These are phyloP conservation scores for Zootermopsis nevadensis DNA, from an alignment of 2,888 invertebrate genomes.

Conservation along the genomic window DNA sequence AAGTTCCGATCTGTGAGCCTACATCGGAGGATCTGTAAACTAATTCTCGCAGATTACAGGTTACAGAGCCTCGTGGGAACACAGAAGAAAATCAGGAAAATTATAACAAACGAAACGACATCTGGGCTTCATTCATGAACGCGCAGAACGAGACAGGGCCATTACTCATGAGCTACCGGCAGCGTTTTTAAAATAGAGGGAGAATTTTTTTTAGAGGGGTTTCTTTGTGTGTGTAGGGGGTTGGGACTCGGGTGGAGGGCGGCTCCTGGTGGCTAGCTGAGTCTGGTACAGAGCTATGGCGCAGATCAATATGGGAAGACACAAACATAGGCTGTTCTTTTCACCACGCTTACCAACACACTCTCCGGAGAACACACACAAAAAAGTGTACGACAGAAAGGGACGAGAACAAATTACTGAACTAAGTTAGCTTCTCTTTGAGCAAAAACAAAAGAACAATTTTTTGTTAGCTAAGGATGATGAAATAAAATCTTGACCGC, in stretches of 20 bases:
- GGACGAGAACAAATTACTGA: neutral
- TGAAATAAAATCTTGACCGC: neutral
- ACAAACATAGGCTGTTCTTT: slow-evolving; percentile 25
- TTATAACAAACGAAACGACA: neutral
- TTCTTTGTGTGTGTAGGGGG: slow-evolving; percentile 1
- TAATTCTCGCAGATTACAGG: no score
- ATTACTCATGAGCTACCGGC: neutral
- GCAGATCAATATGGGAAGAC: slow-evolving; percentile 27
- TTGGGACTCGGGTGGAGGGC: neutral
- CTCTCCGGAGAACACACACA: neutral
- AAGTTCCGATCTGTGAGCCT: no score
- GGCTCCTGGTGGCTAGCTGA: neutral
- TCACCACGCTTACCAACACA: slow-evolving; percentile 18
- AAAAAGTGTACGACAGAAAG: neutral
- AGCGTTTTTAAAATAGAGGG: neutral
- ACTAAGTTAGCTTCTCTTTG: slow-evolving; percentile 9
- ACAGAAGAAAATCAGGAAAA: neutral
- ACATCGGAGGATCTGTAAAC: no score
- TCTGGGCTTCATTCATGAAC: neutral
- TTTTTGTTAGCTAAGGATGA: slow-evolving; percentile 14
- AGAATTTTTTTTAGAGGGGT: neutral
- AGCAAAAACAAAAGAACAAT: neutral
- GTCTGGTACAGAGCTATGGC: neutral
- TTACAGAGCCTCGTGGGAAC: no score
- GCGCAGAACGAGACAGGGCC: neutral